Base-by-base conservation (phyloP, 2,797 vertebrate species). In the Malurus splendens region DNA sequence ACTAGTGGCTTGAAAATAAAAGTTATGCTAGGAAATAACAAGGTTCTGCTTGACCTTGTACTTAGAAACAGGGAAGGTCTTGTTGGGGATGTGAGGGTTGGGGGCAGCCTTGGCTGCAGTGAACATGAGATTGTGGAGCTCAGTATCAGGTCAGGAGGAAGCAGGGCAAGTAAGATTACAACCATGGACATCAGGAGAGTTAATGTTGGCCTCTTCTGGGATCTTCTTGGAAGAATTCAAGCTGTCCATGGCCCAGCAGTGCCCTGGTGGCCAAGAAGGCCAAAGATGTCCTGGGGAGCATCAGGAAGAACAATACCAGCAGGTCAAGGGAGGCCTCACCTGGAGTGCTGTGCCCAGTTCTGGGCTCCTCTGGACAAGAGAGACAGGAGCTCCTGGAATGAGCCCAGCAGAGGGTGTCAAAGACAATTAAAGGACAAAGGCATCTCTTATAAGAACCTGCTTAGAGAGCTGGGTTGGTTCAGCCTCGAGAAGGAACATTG, bases 291-390 rank as follows among this genome's bases (percentile, higher is more conserved):
- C n/a, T 57, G 45, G 12, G 10, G 4, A 19, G 10, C 8, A 9
- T 3, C 24, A 2, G 9, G 47, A 52, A 39, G 10, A 18, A 3
- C 61, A 59, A 0, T 28, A 23, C 1, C 32, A 45, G 8, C 9
- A 45, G 39, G 45, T 1, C 2, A 2, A 51, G 28, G 19, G 10
- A 3, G 14, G 12, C 1, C 14, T 4, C 56, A 55, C 4, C 27
- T 42, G 56, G n/a, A 38, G 4, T 3, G 2, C 16, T 22, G 18
- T 14, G 19, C 9, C 14, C 45, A 5, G 3, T 6, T 18, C 12
- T 65, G 66, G 20, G 17, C 32, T 65, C 33, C 30, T 52, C 30
- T 11, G 28, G 32, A 18, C 32, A 33, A 25, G 8, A 16, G 50
- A 32, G 19, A 2, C 18, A 30, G 32, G 44, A 65, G 32, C 9